Conservation (phyloP, 2,113 vertebrate species). For the Ariopsis seemanni region DNA sequence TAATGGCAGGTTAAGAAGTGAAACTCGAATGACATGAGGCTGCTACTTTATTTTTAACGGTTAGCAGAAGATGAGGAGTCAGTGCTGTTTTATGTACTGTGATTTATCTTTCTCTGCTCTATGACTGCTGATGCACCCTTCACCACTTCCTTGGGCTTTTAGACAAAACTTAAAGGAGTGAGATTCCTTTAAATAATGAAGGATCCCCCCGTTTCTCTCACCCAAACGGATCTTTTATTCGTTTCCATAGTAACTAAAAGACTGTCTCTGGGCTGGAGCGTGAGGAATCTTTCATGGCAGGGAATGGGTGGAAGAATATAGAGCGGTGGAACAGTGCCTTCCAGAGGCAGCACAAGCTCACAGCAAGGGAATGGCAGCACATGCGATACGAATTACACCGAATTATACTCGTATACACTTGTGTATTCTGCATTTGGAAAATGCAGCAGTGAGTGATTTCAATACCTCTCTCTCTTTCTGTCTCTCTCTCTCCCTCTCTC, state of each 20-base stretch:
- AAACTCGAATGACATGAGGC: not conserved
- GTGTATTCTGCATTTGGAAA: slow-evolving; percentile 15
- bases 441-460: not conserved
- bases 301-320: slow-evolving; percentile 39
- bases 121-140: slow-evolving; percentile 44
- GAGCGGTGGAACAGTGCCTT: slow-evolving; percentile 52
- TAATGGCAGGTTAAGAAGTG: slow-evolving; percentile 9
- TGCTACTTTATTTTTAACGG: not conserved
- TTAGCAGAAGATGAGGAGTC: slow-evolving; percentile 10
- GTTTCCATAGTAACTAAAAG: slow-evolving; percentile 66
- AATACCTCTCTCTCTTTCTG: not conserved
- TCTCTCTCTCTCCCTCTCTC: not conserved
- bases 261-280: slow-evolving; percentile 58
- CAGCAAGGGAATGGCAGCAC: not conserved
- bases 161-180: slow-evolving; percentile 57
- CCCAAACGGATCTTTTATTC: slow-evolving; percentile 62
- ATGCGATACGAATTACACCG: not conserved
- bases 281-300: slow-evolving; percentile 57
- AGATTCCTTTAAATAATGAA: slow-evolving; percentile 64
- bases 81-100: slow-evolving; percentile 29
- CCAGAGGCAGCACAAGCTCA: slow-evolving; percentile 48
- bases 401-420: not conserved
- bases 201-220: slow-evolving; percentile 49
- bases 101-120: slow-evolving; percentile 25
- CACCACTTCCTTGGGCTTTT: slow-evolving; percentile 49